Base-by-base conservation (phyloP, 1,140 invertebrate species). In the Bombus breviceps region DNA sequence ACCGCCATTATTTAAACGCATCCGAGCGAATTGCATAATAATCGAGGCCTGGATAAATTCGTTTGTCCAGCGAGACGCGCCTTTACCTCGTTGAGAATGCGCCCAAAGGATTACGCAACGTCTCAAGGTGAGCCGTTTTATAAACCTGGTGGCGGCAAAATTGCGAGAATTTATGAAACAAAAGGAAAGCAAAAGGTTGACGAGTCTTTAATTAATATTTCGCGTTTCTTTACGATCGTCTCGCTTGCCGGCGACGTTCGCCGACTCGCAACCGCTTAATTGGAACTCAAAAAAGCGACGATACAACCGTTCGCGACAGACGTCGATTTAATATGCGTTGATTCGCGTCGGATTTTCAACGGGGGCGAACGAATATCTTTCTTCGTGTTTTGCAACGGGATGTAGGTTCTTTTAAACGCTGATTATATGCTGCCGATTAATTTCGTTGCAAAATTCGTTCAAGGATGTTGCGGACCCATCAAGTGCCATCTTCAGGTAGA, bases 1-100 rank as follows among this genome's bases (percentile, higher is more conserved):
- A 12, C 78, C 10, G 78, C 66, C 57, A 71, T 81, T 81, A 81
- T 81, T 81, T 53, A 81, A 81, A 81, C 18, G 78, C 78, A 57
- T 80, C 71, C 66, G 41, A 25, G 25, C 43, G 34, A 18, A 57
- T 81, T 81, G 78, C 78, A 57, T 81, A 81, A 81, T 71, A 39
- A 80, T 41, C 77, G 62, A 41, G 28, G 12, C 32, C 34, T 34
- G 78, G 39, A 81, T 71, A 71, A 81, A 71, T 39, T 76, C 74
- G n/a, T 59, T 43, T 3, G 12, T 25, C 39, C 34, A 10, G 6
- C 28, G 41, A 73, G 28, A 22, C 28, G 69, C 25, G 4, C 2
- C 25, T 18, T 15, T 22, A 2, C 18, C 28, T 12, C 32, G 41
- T 32, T 12, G 41, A 32, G 25, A 43, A 73, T 9, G 28, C 47